Evolutionary conservation across 2,888 invertebrate species (phyloP).

Genomic region (Amiota minor): DNA sequence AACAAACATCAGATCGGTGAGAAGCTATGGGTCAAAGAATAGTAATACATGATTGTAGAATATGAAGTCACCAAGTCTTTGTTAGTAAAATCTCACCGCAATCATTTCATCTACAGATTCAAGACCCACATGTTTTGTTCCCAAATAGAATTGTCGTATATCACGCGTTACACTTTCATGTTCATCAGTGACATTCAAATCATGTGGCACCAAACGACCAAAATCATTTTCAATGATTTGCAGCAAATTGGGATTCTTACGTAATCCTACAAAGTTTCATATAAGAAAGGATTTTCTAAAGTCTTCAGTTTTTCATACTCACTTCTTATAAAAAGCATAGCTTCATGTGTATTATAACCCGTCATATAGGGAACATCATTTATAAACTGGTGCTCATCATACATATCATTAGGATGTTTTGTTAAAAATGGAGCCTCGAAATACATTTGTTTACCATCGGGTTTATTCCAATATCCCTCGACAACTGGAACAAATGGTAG

Average conservation of each 20-base stretch:
- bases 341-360: slow-evolving; percentile 80
- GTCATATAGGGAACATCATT: slow-evolving; percentile 78
- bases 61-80: not conserved
- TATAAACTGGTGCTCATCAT: slow-evolving; percentile 74
- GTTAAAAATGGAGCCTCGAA: slow-evolving; percentile 75
- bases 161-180: slow-evolving; percentile 73
- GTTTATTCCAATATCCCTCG: slow-evolving; percentile 74
- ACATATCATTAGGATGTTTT: slow-evolving; percentile 74
- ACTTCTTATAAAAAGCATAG: slow-evolving; percentile 79
- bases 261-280: slow-evolving; percentile 73
- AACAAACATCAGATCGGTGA: slow-evolving; percentile 79
- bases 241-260: slow-evolving; percentile 77
- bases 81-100: slow-evolving; percentile 51
- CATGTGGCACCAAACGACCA: slow-evolving; percentile 76
- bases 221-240: slow-evolving; percentile 77
- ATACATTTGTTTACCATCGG: slow-evolving; percentile 64
- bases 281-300: not conserved
- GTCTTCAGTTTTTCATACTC: slow-evolving; percentile 34
- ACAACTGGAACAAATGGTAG: slow-evolving; percentile 77
- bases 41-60: not conserved
- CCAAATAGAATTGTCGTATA: slow-evolving; percentile 77
- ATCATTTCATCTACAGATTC: slow-evolving; percentile 77
- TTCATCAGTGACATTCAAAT: slow-evolving; percentile 71
- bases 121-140: slow-evolving; percentile 75
- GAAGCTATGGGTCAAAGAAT: slow-evolving; percentile 72